These are phyloP conservation scores for Halyomorpha halys DNA, from an alignment of 1,140 invertebrate species.

Conservation along the genomic window DNA sequence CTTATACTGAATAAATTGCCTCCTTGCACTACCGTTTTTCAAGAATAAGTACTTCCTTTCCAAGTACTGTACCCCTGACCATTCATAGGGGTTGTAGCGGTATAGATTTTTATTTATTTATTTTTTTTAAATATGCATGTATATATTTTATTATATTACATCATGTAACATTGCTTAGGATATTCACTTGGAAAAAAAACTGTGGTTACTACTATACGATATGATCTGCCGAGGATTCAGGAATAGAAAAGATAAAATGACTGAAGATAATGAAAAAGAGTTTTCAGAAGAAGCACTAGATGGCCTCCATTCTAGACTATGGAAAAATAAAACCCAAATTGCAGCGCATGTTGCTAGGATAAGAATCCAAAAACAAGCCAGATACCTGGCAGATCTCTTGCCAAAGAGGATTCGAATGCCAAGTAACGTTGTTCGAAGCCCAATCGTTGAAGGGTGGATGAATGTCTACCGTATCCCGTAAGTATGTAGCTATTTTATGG, in stretches of 20 bases:
- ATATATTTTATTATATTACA: no score
- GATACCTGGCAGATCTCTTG: neutral
- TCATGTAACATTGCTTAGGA: no score
- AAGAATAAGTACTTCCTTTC: no score
- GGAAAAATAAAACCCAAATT: constrained; percentile 49
- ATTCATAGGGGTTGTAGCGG: no score
- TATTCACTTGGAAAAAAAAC: constrained; percentile 22
- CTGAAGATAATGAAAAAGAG: constrained; percentile 33
- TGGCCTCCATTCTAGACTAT: constrained; percentile 48
- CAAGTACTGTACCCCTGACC: no score
- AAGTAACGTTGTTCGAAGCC: neutral
- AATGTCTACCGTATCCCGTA: constrained; percentile 37
- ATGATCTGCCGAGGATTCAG: constrained; percentile 48
- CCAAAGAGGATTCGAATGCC: constrained; percentile 40
- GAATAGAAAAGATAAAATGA: constrained; percentile 29
- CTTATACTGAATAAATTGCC: no score
- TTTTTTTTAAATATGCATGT: no score
- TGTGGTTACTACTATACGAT: constrained; percentile 51
- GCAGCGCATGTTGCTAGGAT: constrained; percentile 57
- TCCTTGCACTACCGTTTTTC: no score
- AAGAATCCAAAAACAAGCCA: constrained; percentile 48
- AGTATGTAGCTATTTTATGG: neutral
- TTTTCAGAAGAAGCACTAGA: constrained; percentile 32
- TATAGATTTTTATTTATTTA: no score
- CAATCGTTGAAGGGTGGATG: constrained; percentile 54